Base-by-base conservation (phyloP, 1,140 invertebrate genomes). In the Penaeus indicus region DNA sequence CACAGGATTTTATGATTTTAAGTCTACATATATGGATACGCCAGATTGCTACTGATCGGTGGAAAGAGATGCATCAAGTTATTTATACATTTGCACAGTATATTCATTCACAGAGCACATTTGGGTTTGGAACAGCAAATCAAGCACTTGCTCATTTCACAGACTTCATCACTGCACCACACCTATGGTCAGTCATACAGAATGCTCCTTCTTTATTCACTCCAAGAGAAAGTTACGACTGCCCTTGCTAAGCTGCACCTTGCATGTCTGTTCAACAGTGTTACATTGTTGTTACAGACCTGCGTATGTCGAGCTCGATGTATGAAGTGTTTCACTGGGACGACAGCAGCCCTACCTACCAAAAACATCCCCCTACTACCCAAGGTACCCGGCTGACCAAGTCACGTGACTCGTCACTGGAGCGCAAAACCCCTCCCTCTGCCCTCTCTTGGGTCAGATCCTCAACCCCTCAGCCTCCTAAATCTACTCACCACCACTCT, bases 281-380 rank as follows among this genome's bases (percentile, higher is more conserved):
- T 79, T 27, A 79, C 87, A 84, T 88, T 88, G 87, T 88, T 93
- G 72, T 88, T 94, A 91, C 94, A 95, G 95, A 95, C 95, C 93
- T 94, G 93, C 93, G 94, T 94, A 95, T 95, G 93, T 95, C 95
- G 92, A 94, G 95, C 92, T 95, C 95, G 92, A 96, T 96, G 95
- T 95, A 96, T 93, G 95, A 96, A 94, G 95, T 96, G 91, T 95
- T 96, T 93, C 95, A 95, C 94, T 96, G 95, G 95, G 94, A 94
- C 92, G 88, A 91, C 88, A 80, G 85, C 85, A 83, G 85, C 84
- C 69, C 72, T 78, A 77, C 79, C 69, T 64, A 77, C 89, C 79
- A 82, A 79, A 77, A 91, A 81, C 88, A 84, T 87, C 86, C 86
- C 86, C 85, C 85, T 81, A 84, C 92, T 92, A 92, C 92, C 92